These are phyloP conservation scores for Brachionus plicatilis DNA, from an alignment of 1,140 invertebrate genomes.

Conservation along the genomic window DNA sequence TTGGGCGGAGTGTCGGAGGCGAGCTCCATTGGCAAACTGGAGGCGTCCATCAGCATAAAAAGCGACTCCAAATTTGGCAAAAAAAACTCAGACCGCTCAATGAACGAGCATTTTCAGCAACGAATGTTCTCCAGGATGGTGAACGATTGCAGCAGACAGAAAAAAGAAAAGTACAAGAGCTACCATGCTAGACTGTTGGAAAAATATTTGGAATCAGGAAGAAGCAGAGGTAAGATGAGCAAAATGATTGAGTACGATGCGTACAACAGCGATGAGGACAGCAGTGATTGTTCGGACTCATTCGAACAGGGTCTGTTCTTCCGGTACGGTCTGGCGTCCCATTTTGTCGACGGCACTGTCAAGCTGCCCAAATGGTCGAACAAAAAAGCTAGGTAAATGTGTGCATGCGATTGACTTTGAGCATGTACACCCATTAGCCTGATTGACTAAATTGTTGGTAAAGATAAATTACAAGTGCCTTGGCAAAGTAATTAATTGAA, in stretches of 20 bases:
- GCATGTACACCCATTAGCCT: neutral
- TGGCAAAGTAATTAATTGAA: neutral
- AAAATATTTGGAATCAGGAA: constrained; percentile 7
- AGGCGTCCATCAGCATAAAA: neutral
- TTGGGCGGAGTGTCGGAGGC: neutral
- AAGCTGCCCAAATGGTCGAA: constrained; percentile 13
- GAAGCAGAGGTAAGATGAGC: constrained; percentile 18
- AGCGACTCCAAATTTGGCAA: neutral
- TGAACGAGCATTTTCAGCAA: neutral
- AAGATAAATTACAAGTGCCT: neutral
- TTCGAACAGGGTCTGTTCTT: neutral
- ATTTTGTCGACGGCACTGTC: neutral
- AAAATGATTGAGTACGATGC: neutral
- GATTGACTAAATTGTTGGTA: neutral
- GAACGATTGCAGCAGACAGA: neutral
- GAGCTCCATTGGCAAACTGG: neutral
- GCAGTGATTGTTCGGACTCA: neutral
- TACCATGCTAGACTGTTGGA: neutral
- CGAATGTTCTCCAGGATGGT: constrained; percentile 4
- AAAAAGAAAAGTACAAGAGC: constrained; percentile 30
- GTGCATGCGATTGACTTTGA: neutral
- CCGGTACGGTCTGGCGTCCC: neutral
- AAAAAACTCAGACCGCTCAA: neutral
- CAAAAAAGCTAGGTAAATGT: neutral
- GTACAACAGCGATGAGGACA: constrained; percentile 8